Evolutionary conservation across 2,797 vertebrate genomes (phyloP).

Genomic region (Borostomias antarcticus): DNA sequence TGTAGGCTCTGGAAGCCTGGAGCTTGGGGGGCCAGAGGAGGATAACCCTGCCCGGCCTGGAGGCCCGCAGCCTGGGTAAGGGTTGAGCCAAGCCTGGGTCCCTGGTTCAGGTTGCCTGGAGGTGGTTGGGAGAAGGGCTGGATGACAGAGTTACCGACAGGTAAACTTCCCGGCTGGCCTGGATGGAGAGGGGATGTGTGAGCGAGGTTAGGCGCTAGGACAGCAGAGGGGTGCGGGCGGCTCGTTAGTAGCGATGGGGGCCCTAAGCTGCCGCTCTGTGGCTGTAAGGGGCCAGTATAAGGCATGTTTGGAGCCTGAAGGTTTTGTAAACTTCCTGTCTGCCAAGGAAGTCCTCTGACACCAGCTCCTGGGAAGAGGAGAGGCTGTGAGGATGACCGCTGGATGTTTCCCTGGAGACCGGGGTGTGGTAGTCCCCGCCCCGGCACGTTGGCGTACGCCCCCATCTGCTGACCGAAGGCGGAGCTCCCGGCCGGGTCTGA

Average conservation of each 20-base stretch:
- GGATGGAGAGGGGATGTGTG: slow-evolving; percentile 13
- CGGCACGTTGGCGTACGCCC: background rate
- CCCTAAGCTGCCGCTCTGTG: background rate
- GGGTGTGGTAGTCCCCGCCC: slow-evolving; percentile 9
- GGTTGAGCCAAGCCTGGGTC: slow-evolving; percentile 14
- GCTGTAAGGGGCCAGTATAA: background rate
- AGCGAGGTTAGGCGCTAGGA: background rate
- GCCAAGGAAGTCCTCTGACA: slow-evolving; percentile 6
- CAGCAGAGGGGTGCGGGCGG: background rate
- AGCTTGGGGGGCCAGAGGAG: slow-evolving; percentile 5
- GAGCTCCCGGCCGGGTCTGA: slow-evolving; percentile 1
- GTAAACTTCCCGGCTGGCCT: slow-evolving; percentile 14
- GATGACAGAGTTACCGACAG: background rate
- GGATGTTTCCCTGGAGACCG: slow-evolving; percentile 33
- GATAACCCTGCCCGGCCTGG: slow-evolving; percentile 5
- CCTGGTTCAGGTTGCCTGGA: slow-evolving; percentile 22
- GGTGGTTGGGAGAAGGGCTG: slow-evolving; percentile 12
- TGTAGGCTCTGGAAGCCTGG: background rate
- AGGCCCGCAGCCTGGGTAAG: slow-evolving; percentile 19
- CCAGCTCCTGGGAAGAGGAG: slow-evolving; percentile 22
- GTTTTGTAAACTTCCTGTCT: slow-evolving; percentile 3
- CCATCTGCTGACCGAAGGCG: slow-evolving; percentile 13
- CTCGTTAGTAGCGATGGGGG: background rate
- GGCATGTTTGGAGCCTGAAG: background rate
- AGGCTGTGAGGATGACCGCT: slow-evolving; percentile 29